phyloP scores from a whole-genome alignment of 2,797 vertebrate genomes.

The Pipistrellus pygmaeus region DNA sequence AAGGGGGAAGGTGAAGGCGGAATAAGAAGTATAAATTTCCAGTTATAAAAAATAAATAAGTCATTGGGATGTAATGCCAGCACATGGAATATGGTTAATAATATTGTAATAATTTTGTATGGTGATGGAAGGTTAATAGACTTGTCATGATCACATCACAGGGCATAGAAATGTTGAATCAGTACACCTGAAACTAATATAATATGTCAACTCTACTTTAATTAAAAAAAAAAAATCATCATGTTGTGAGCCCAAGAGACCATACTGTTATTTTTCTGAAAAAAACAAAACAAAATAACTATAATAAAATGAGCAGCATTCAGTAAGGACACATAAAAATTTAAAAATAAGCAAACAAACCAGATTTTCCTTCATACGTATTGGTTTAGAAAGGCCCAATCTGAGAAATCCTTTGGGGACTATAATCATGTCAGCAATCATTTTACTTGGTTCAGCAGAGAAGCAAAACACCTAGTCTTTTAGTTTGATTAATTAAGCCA shows the following conservation, averaged over 20 bases:
- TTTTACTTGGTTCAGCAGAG: slow-evolving; percentile 27
- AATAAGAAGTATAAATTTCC: background rate
- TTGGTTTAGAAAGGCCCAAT: background rate
- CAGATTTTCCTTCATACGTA: background rate
- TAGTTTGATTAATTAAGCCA: slow-evolving; percentile 18
- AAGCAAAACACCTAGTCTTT: background rate
- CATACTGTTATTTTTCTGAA: background rate
- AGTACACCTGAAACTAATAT: background rate
- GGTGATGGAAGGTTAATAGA: background rate
- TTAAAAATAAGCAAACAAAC: background rate
- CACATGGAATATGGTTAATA: background rate
- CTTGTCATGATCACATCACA: background rate
- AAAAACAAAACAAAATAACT: background rate
- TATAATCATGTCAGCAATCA: background rate
- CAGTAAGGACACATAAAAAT: background rate
- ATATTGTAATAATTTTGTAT: background rate
- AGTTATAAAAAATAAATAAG: background rate
- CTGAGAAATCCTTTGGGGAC: slow-evolving; percentile 24
- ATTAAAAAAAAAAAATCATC: background rate
- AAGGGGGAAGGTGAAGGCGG: background rate
- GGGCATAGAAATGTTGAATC: background rate
- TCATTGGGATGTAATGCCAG: background rate
- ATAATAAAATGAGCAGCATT: background rate
- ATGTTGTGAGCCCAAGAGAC: background rate
- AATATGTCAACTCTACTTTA: background rate